phyloP scores from a whole-genome alignment of 2,888 invertebrate species.

The Enchytraeus crypticus region DNA sequence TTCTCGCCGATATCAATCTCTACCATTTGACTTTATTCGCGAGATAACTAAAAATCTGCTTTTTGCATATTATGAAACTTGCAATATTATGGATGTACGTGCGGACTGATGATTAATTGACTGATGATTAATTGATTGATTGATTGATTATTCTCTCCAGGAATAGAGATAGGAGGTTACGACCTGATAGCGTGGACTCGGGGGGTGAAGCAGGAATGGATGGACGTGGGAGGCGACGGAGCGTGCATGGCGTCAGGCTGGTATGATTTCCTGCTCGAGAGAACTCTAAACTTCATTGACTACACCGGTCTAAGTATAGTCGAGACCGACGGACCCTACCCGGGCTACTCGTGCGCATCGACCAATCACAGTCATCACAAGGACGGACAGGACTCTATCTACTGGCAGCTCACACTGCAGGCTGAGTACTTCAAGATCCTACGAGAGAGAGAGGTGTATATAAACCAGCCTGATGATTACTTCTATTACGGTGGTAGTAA shows the following conservation, averaged over 20 bases:
- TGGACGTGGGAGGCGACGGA: slow-evolving; percentile 11
- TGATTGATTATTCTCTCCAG: neutral
- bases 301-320: slow-evolving; percentile 22
- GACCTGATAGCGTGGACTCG: slow-evolving; percentile 24
- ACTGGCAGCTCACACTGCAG: slow-evolving; percentile 20
- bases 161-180: slow-evolving; percentile 28
- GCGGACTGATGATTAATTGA: no score
- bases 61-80: no score
- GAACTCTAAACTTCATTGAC: slow-evolving; percentile 17
- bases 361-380: slow-evolving; percentile 23
- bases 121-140: no score
- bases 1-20: no score
- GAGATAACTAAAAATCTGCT: no score
- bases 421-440: slow-evolving; percentile 13
- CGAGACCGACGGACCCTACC: slow-evolving; percentile 27
- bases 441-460: slow-evolving; percentile 17
- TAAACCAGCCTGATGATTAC: slow-evolving; percentile 29
- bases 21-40: no score
- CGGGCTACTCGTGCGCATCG: slow-evolving; percentile 22
- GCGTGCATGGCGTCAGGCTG: slow-evolving; percentile 27
- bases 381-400: slow-evolving; percentile 21
- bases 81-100: no score
- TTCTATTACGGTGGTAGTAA: slow-evolving; percentile 28
- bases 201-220: slow-evolving; percentile 12
- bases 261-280: slow-evolving; percentile 23